Evolutionary conservation across 2,113 vertebrate genomes (phyloP), one percentile per base, ranked within the genome.

Genomic region (Caranx ignobilis): DNA sequence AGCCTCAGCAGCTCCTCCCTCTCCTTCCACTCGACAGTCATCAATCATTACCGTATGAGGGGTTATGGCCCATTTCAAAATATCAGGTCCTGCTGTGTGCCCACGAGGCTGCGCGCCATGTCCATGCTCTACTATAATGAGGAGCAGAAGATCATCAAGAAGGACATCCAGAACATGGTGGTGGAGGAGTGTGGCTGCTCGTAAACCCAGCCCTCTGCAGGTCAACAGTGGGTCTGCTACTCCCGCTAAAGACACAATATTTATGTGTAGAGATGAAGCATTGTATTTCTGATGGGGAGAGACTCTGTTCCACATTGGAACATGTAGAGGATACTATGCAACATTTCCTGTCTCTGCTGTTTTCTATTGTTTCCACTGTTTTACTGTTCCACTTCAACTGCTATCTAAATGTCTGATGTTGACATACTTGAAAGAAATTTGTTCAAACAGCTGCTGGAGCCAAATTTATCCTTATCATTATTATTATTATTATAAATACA

Each of bases 71-170:
- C 97, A 1, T 98, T 99, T n/a, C 95, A 96, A 90, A 97, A 95
- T 93, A 96, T 96, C 89, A 96, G 96, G 90, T 98, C 98, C 0
- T 99, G 98, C 77, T 99, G 98, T 5, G 97, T 99, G 55, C 98
- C 98, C 34, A 99, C 97, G 3, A 95, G 97, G 83, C 95, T 99
- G 75, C 95, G 97, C 11, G 96, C 98, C 34, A 98, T 99, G 97
- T 99, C 98, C 43, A 99, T 99, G 98, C 90, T 99, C 18, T 99
- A 99, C 93, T 99, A 98, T 0, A 97, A 98, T 0, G 97, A 99
- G 9, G 97, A 97, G 82, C 98, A 99, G 88, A 99, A 97, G 93
- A 98, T 99, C 87, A 97, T 99, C 85, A 99, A 99, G 83, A 99
- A 99, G 85, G 98, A 99, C 93, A 97, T 99, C 77, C 96, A 97